phyloP scores from a whole-genome alignment of 2,888 invertebrate species.

The Omphaloscelis lunosa region DNA sequence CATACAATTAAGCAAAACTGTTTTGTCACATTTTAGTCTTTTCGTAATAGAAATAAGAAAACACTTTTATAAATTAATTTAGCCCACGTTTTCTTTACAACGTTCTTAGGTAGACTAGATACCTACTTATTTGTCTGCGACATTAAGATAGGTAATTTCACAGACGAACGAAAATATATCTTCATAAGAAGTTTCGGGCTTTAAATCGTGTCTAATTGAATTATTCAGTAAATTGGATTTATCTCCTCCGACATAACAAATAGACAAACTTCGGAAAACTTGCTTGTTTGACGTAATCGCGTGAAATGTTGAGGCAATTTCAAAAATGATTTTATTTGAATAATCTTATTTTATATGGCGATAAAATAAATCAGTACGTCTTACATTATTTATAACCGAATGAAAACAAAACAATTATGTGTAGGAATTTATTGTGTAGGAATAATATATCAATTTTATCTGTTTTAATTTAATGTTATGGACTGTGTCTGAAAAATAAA shows the following conservation, averaged over 20 bases:
- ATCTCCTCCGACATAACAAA: slow-evolving; percentile 51
- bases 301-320: slow-evolving; percentile 47
- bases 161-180: slow-evolving; percentile 45
- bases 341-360: slow-evolving; percentile 35
- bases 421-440: background rate
- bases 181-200: slow-evolving; percentile 48
- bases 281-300: slow-evolving; percentile 49
- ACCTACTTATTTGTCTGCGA: slow-evolving; percentile 37
- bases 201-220: slow-evolving; percentile 59
- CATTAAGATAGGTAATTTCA: slow-evolving; percentile 32
- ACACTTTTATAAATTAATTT: slow-evolving; percentile 33
- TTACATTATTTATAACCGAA: slow-evolving; percentile 5
- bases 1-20: slow-evolving; percentile 19
- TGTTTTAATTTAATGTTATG: background rate
- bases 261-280: slow-evolving; percentile 54
- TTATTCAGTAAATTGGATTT: slow-evolving; percentile 59
- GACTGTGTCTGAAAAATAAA: background rate
- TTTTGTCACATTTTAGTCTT: slow-evolving; percentile 4
- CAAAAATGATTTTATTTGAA: slow-evolving; percentile 37
- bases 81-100: slow-evolving; percentile 24
- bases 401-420: background rate
- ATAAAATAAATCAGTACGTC: slow-evolving; percentile 10
- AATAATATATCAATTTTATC: background rate
- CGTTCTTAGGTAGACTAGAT: slow-evolving; percentile 6
- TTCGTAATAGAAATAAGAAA: slow-evolving; percentile 39